phyloP scores from a whole-genome alignment of 2,113 vertebrate species.

The Plecotus auritus region DNA sequence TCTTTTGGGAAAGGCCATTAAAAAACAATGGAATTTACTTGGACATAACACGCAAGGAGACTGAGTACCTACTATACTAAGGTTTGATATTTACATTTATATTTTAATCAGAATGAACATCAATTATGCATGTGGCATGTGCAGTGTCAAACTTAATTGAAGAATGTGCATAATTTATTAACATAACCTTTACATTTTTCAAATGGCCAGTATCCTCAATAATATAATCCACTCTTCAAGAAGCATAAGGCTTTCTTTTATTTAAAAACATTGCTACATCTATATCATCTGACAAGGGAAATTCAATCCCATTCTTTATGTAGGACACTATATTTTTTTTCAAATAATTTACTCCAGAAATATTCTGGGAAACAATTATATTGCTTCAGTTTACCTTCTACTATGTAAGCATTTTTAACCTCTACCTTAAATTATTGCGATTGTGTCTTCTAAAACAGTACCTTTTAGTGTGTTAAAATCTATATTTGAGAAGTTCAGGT shows the following conservation, averaged over 20 bases:
- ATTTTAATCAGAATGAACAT: constrained; percentile 28
- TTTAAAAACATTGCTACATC: not conserved
- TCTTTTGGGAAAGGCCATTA: not conserved
- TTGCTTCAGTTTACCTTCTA: not conserved
- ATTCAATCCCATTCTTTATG: not conserved
- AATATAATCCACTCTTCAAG: not conserved
- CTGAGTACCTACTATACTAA: not conserved
- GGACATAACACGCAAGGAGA: not conserved
- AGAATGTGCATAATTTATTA: constrained; percentile 13
- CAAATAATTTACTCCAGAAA: not conserved
- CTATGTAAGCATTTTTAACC: not conserved
- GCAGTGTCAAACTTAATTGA: not conserved
- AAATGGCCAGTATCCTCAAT: not conserved
- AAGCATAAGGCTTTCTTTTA: not conserved
- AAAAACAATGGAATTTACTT: not conserved
- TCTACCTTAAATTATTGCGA: not conserved
- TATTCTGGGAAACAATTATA: not conserved
- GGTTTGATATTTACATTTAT: constrained; percentile 42
- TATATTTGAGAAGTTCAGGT: not conserved
- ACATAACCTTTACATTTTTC: constrained; percentile 5
- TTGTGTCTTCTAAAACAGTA: not conserved
- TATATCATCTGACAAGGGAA: not conserved
- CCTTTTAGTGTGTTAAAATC: not conserved
- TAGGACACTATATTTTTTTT: not conserved
- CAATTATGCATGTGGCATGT: not conserved